Base-by-base conservation (phyloP, 2,888 invertebrate genomes). In the Galeruca laticollis region DNA sequence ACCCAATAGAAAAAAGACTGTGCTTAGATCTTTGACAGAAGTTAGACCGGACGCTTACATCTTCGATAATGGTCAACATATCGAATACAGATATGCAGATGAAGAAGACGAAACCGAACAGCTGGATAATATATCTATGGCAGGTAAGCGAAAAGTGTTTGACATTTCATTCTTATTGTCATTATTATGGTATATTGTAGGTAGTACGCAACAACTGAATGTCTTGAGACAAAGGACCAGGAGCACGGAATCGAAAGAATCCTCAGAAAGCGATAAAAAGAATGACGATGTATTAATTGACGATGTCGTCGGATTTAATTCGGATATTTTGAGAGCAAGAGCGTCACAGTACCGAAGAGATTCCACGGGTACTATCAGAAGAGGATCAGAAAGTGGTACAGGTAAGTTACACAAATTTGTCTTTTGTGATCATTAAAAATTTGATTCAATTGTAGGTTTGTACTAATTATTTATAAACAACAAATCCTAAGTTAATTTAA, bases 31-130 rank as follows among this genome's bases (percentile, higher is more conserved):
- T 11, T 83, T 92, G 70, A 92, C 92, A 1, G 92, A 92, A 82
- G 91, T 89, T 31, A 83, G 89, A 37, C 88, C 89, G 8, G 89
- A 89, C 78, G 88, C 89, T 15, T 88, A 88, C 75, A 89, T 89
- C 69, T 87, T 88, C 76, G 89, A 89, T 76, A 88, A 89, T 76
- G 88, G 88, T 35, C 85, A 87, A 31, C 91, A 92, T 79, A 91
- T 92, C 85, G 88, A 89, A 81, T 91, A 92, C 75, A 88, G 91
- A 70, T 90, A 91, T 20, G 88, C 91, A 62, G 90, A 91, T 74
- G 91, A 92, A 86, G 91, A 91, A 79, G 90, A 90, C 77, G 72
- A 76, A 9, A 71, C 66, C 40, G 76, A 77, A 60, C 78, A 79
- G 33, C 56, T 82, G 47, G 84, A 84, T 70, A 79, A 77, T 43